Base-by-base conservation (phyloP, 2,797 vertebrate species). In the Decapterus maruadsi region DNA sequence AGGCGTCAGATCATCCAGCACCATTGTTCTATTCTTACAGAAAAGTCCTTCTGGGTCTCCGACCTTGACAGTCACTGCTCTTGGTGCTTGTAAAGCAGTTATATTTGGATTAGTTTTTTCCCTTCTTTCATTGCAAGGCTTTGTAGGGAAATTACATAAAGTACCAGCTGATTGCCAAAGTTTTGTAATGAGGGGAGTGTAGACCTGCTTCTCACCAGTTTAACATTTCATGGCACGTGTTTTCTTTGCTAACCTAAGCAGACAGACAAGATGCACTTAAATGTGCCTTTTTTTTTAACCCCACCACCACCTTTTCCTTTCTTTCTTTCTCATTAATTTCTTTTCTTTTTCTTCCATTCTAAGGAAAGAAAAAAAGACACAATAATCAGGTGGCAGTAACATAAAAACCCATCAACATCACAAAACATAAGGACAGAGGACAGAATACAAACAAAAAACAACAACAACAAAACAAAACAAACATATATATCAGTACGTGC, bases 11-110 rank as follows among this genome's bases (percentile, higher is more conserved):
- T 6, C 14, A 1, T 38, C 4, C 4, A 6, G 68, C 0, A 2
- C 48, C 42, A 78, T 83, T 83, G 80, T 81, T 83, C 61, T 60
- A 13, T 74, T 82, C 60, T 79, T 68, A 48, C 40, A 64, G 10
- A 77, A 10, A 66, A 42, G 61, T 62, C 69, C 54, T 56, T 59
- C 13, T 60, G 56, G 29, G 57, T 53, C 54, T 68, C 4, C 34
- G n/a, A 56, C 75, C 78, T 74, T 74, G 31, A 34, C 61, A n/a
- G 16, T 26, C 67, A 11, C 19, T 19, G 10, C 66, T 20, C 48
- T 36, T 29, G 20, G 31, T 54, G 72, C 53, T 45, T 42, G 43
- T 54, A 17, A 42, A 62, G 34, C 8, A 0, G 56, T 62, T 81
- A 69, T 83, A 81, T 80, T 72, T 66, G 50, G 80, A 75, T 31